Evolutionary conservation across 2,113 vertebrate genomes (phyloP).

Genomic region (Perca schrenkii): DNA sequence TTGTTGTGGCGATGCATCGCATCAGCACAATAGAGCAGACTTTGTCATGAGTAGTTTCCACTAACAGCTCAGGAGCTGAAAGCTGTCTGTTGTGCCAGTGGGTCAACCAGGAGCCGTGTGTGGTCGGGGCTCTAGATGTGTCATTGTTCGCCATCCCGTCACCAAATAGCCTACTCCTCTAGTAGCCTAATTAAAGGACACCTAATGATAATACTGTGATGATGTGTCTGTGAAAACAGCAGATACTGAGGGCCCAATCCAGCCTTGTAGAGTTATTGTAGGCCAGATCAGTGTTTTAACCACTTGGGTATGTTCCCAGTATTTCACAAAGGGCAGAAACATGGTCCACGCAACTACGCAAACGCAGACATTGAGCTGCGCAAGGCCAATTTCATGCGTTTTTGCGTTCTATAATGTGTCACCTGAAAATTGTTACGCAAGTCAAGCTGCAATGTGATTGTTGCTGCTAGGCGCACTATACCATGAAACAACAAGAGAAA

Average conservation of each 20-base stretch:
- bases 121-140: conserved; percentile 13
- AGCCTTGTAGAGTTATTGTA: background rate
- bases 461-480: too few relatives aligned
- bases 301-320: background rate
- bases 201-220: conserved; percentile 32
- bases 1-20: conserved; percentile 29
- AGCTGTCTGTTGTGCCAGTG: conserved; percentile 55
- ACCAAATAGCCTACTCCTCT: conserved; percentile 28
- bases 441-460: too few relatives aligned
- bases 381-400: too few relatives aligned
- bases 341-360: too few relatives aligned
- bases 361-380: too few relatives aligned
- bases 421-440: too few relatives aligned
- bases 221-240: background rate
- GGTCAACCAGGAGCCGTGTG: conserved; percentile 36
- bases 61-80: conserved; percentile 54
- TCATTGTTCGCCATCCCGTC: conserved; percentile 42
- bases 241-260: background rate
- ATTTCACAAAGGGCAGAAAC: background rate
- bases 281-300: background rate
- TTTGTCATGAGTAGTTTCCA: conserved; percentile 61
- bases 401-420: too few relatives aligned
- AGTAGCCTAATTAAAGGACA: conserved; percentile 48
- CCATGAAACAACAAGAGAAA: too few relatives aligned
- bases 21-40: conserved; percentile 48